Evolutionary conservation across 2,797 vertebrate genomes (phyloP).

Genomic region (Oceanodroma leucorhoa): DNA sequence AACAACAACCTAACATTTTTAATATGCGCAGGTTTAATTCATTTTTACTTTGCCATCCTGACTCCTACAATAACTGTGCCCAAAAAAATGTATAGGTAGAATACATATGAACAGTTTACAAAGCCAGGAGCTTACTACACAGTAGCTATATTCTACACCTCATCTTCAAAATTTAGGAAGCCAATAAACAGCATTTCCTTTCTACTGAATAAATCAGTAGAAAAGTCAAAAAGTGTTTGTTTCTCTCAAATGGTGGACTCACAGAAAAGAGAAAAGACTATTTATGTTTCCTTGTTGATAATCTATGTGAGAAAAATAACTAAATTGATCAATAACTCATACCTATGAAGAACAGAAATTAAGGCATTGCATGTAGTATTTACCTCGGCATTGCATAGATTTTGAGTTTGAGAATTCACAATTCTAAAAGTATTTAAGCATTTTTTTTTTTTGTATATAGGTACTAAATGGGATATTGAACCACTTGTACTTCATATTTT

Average conservation of each 20-base stretch:
- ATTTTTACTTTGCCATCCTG: neutral
- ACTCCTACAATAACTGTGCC: neutral
- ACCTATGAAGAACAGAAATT: neutral
- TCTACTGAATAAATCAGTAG: neutral
- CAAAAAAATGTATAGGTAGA: neutral
- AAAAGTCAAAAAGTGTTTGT: neutral
- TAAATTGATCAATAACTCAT: neutral
- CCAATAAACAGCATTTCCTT: neutral
- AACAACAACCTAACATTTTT: neutral
- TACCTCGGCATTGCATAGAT: neutral
- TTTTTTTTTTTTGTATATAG: neutral
- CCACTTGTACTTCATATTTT: neutral
- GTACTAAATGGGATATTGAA: neutral
- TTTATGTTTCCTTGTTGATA: neutral
- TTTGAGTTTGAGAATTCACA: neutral
- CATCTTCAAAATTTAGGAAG: neutral
- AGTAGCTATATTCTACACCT: neutral
- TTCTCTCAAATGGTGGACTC: neutral
- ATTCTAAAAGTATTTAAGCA: neutral
- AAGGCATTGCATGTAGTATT: neutral
- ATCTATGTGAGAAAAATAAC: neutral
- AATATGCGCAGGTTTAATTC: neutral
- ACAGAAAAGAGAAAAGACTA: neutral
- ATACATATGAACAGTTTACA: neutral
- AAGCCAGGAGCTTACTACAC: neutral